A percentile compares a stretch with the other conserved stretches of the same genome.
Conservation (phyloP, 1,140 invertebrate species). For the Nomia melanderi region DNA sequence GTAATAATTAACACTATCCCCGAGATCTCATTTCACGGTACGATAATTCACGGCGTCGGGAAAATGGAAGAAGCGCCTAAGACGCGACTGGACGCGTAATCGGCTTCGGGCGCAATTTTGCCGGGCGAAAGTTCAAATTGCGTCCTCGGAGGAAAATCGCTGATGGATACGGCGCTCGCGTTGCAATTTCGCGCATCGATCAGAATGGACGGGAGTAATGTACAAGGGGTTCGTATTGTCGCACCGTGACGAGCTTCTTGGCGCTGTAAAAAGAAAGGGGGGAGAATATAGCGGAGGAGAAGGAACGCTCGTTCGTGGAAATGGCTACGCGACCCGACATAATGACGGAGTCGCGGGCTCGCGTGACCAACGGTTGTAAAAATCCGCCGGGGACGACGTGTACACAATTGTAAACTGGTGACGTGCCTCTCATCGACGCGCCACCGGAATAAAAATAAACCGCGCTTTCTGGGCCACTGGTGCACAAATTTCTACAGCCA, state of each 20-base stretch:
- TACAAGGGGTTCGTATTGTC: slow-evolving; percentile 5
- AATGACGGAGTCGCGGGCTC: slow-evolving; percentile 2
- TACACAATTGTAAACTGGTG: slow-evolving; percentile 41
- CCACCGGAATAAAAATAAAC: slow-evolving; percentile 25
- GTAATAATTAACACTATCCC: too few species aligned
- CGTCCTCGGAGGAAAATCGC: neutral
- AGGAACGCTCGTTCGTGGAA: neutral
- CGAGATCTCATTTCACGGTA: too few species aligned
- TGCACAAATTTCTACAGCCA: neutral
- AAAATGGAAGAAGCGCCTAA: neutral
- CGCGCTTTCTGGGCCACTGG: slow-evolving; percentile 38
- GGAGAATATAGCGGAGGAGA: too few species aligned
- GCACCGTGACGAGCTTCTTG: too few species aligned
- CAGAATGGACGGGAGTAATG: neutral
- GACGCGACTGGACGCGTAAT: neutral
- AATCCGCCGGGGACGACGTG: slow-evolving; percentile 18
- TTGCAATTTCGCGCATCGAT: slow-evolving; percentile 24
- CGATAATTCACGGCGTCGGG: neutral
- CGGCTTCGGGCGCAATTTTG: neutral
- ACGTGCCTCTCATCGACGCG: slow-evolving; percentile 26
- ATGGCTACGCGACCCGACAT: neutral
- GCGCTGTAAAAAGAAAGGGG: neutral
- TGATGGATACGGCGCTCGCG: neutral
- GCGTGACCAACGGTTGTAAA: slow-evolving; percentile 50
- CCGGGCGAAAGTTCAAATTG: neutral